Evolutionary conservation across 1,140 invertebrate genomes (phyloP).

Genomic region (Branchinecta lynchi): DNA sequence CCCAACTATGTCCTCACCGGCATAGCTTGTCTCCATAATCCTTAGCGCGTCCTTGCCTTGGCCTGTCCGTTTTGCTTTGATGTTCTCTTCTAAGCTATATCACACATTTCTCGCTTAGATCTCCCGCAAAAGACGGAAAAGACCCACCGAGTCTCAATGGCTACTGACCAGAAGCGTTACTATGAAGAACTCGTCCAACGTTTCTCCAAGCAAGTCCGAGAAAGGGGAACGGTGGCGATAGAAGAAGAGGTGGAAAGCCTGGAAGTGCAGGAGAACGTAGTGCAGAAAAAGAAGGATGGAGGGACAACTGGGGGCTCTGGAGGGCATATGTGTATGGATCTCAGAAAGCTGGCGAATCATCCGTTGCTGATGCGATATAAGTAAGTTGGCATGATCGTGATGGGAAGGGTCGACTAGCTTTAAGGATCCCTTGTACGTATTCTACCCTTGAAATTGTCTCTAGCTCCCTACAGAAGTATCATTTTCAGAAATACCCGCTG

Average conservation of each 20-base stretch:
- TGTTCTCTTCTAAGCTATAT: neutral
- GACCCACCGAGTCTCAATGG: neutral
- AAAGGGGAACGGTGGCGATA: neutral
- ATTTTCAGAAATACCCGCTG: no score
- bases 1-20: no score
- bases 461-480: no score
- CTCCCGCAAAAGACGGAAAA: neutral
- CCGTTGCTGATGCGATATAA: conserved; percentile 42
- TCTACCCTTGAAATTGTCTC: no score
- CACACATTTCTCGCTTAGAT: neutral
- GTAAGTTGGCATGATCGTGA: neutral
- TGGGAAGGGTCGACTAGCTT: no score
- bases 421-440: no score
- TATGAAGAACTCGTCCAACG: neutral
- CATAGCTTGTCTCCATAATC: no score
- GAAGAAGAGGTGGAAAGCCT: neutral
- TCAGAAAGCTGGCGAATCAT: conserved; percentile 52
- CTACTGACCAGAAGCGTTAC: neutral
- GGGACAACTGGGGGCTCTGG: conserved; percentile 23
- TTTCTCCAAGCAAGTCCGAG: neutral
- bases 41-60: no score
- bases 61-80: no score
- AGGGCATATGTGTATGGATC: conserved; percentile 33
- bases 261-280: neutral
- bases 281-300: conserved; percentile 21